phyloP scores from a whole-genome alignment of 1,140 invertebrate genomes.

The Apis florea region DNA sequence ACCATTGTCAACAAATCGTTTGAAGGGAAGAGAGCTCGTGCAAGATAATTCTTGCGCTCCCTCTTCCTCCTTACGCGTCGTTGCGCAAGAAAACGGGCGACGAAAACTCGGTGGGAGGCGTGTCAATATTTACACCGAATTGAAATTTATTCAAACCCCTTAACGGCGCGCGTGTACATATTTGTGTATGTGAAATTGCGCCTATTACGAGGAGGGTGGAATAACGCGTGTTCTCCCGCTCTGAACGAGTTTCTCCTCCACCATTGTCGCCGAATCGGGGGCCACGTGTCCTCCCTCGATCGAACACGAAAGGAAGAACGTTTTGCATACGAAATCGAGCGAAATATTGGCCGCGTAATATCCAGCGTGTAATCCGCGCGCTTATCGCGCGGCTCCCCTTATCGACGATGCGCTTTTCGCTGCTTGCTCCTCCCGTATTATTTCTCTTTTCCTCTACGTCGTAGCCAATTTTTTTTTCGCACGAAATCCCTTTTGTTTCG shows the following conservation, averaged over 20 bases:
- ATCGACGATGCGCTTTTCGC: slow-evolving; percentile 31
- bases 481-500: no score
- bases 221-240: slow-evolving; percentile 25
- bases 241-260: not conserved
- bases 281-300: slow-evolving; percentile 39
- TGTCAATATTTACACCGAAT: slow-evolving; percentile 7
- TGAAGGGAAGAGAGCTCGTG: no score
- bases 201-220: slow-evolving; percentile 7
- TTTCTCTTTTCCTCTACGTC: no score
- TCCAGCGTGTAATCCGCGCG: slow-evolving; percentile 35
- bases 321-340: slow-evolving; percentile 45
- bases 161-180: not conserved
- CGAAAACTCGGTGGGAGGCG: no score
- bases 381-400: slow-evolving; percentile 25
- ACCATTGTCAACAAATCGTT: no score
- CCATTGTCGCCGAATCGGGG: slow-evolving; percentile 14
- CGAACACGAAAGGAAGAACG: slow-evolving; percentile 13
- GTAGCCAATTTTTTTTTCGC: no score
- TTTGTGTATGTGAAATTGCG: slow-evolving; percentile 15
- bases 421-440: not conserved
- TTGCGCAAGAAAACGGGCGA: not conserved
- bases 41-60: no score
- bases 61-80: no score
- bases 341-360: slow-evolving; percentile 41
- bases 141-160: not conserved